phyloP scores from a whole-genome alignment of 1,140 invertebrate genomes.

The Nephila pilipes region DNA sequence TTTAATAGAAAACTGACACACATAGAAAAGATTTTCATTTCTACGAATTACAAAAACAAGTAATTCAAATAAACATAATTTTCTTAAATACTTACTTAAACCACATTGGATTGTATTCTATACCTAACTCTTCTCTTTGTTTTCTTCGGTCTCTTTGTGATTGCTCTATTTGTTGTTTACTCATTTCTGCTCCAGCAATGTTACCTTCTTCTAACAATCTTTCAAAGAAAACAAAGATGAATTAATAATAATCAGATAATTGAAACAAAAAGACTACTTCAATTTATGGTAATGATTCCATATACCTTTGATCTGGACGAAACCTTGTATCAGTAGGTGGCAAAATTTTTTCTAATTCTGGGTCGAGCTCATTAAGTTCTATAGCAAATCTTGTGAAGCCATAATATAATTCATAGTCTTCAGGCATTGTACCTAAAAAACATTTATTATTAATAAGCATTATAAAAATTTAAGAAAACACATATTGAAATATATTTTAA shows the following conservation, averaged over 20 bases:
- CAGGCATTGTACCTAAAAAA: slow-evolving; percentile 87
- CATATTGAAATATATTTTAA: too few species aligned
- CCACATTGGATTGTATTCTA: slow-evolving; percentile 84
- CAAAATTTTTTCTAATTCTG: slow-evolving; percentile 85
- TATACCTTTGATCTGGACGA: slow-evolving; percentile 84
- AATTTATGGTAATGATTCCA: not conserved
- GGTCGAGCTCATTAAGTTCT: slow-evolving; percentile 90
- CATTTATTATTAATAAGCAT: too few species aligned
- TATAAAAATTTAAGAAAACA: too few species aligned
- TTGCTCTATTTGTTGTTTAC: slow-evolving; percentile 87
- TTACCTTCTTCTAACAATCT: slow-evolving; percentile 88
- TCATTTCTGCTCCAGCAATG: slow-evolving; percentile 86
- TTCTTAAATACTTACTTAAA: slow-evolving; percentile 84
- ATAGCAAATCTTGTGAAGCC: slow-evolving; percentile 93
- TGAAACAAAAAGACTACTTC: not conserved
- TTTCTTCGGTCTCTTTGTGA: slow-evolving; percentile 86
- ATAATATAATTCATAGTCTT: slow-evolving; percentile 90
- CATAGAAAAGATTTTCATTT: too few species aligned
- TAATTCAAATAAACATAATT: too few species aligned
- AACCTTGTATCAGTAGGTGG: slow-evolving; percentile 89
- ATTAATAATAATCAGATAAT: not conserved
- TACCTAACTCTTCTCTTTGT: slow-evolving; percentile 83
- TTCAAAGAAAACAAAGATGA: not conserved
- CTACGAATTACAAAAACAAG: too few species aligned
- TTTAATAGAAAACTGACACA: not conserved